Evolutionary conservation across 2,797 vertebrate genomes (phyloP).

Genomic region (Lutjanus campechanus): DNA sequence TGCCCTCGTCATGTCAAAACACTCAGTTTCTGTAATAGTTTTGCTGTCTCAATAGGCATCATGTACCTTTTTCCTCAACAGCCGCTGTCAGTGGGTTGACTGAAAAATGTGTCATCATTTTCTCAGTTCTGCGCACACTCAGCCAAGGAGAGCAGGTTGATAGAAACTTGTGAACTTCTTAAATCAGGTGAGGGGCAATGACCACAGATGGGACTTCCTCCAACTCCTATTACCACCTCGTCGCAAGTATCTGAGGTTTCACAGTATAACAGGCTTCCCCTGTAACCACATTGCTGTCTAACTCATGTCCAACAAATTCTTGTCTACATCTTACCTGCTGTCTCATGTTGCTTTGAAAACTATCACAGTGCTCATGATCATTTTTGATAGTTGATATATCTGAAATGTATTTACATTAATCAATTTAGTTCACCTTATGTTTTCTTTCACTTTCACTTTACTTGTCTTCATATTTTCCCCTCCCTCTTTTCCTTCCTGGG

Average conservation of each 20-base stretch:
- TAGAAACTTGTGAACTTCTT: neutral
- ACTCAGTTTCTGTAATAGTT: neutral
- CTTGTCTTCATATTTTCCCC: too few relatives aligned
- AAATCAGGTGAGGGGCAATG: neutral
- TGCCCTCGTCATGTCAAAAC: neutral
- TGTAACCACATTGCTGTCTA: neutral
- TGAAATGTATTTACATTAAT: neutral
- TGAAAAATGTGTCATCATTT: neutral
- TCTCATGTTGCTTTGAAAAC: neutral
- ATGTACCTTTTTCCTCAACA: neutral
- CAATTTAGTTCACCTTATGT: rapidly evolving
- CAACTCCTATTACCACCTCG: neutral
- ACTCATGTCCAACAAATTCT: neutral
- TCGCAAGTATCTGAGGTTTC: neutral
- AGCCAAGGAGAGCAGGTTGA: neutral
- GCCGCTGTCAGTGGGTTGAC: neutral
- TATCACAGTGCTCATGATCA: neutral
- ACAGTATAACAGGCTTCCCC: too few relatives aligned
- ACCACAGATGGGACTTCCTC: neutral
- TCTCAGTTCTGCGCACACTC: neutral
- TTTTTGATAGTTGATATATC: neutral
- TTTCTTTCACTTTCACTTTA: neutral
- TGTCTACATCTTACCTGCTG: neutral
- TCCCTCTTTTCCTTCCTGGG: neutral
- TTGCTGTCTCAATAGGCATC: neutral